phyloP scores from a whole-genome alignment of 2,888 invertebrate species.

The Daptonema setosum region DNA sequence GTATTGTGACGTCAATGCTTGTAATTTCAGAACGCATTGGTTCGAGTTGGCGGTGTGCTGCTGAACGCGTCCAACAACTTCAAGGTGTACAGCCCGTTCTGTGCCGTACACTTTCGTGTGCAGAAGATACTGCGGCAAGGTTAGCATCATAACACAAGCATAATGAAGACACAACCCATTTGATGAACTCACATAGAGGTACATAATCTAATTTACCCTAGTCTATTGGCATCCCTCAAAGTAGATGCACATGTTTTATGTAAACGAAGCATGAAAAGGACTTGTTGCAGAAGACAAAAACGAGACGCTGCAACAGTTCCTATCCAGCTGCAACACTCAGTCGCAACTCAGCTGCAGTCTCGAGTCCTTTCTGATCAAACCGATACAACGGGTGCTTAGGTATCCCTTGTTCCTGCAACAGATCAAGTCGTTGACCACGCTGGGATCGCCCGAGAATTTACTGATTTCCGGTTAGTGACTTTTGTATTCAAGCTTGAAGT shows the following conservation, averaged over 20 bases:
- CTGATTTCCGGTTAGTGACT: conserved; percentile 43
- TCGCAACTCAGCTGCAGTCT: conserved; percentile 88
- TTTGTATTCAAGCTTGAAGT: too few relatives aligned
- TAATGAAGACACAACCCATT: background rate
- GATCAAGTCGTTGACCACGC: conserved; percentile 72
- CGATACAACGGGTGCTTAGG: conserved; percentile 89
- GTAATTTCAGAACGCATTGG: conserved; percentile 70
- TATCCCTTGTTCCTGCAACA: conserved; percentile 84
- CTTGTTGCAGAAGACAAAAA: conserved; percentile 61
- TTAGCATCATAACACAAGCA: conserved; percentile 45
- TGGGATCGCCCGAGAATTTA: conserved; percentile 73
- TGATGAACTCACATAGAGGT: too few relatives aligned
- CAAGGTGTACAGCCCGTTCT: conserved; percentile 93
- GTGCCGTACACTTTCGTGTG: conserved; percentile 92
- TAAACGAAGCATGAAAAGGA: too few relatives aligned
- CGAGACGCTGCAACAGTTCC: conserved; percentile 80
- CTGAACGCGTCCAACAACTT: conserved; percentile 92
- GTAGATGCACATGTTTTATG: too few relatives aligned
- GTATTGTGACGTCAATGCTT: too few relatives aligned
- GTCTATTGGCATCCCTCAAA: too few relatives aligned
- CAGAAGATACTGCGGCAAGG: conserved; percentile 94
- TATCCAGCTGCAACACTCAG: conserved; percentile 74
- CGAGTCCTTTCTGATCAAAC: conserved; percentile 92
- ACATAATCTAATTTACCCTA: too few relatives aligned
- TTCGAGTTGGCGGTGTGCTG: conserved; percentile 86